Conservation (phyloP, 2,797 vertebrate species). For the Hirundo rustica region DNA sequence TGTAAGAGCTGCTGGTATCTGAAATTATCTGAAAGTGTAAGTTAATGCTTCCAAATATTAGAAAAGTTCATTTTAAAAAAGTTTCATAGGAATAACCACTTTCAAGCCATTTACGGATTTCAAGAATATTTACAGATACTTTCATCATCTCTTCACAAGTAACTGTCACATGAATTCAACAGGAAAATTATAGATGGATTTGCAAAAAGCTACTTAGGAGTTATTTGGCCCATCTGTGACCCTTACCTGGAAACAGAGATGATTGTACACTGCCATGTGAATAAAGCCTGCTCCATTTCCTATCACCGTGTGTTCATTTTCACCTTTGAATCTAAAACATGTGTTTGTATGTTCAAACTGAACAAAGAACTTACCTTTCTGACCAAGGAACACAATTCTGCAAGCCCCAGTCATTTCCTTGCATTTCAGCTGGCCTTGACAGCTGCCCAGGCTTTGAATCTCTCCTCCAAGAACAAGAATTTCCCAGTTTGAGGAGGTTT, state of each 20-base stretch:
- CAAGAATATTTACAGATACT: neutral
- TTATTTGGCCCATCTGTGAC: neutral
- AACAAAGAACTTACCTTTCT: neutral
- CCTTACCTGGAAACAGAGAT: neutral
- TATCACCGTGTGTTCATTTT: neutral
- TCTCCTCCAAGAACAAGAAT: neutral
- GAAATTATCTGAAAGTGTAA: neutral
- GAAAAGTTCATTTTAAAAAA: neutral
- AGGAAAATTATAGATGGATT: neutral
- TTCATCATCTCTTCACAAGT: neutral
- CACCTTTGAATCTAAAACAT: neutral
- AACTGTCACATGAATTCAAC: neutral
- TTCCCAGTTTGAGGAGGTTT: neutral
- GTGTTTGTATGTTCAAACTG: neutral
- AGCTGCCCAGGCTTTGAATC: neutral
- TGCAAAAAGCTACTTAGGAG: neutral
- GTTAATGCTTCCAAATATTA: neutral
- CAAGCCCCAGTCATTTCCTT: neutral
- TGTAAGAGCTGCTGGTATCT: neutral
- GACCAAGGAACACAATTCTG: accelerated
- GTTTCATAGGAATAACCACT: neutral
- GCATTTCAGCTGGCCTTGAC: neutral
- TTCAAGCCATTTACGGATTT: neutral
- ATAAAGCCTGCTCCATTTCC: neutral
- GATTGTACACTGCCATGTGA: neutral